These are phyloP conservation scores for Equus przewalskii DNA, from an alignment of 2,113 vertebrate species.

Conservation along the genomic window DNA sequence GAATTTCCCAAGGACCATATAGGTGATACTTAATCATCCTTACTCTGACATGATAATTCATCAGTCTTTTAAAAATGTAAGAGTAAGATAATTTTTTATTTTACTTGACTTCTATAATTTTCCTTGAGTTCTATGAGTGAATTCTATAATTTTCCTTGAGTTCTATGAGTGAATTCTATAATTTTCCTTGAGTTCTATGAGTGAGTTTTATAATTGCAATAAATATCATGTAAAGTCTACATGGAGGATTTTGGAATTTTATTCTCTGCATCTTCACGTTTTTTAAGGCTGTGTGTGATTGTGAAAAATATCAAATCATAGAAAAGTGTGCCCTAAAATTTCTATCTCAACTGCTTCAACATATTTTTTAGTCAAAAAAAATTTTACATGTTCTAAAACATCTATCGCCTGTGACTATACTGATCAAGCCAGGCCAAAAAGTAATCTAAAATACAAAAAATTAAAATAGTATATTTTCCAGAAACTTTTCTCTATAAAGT, in stretches of 20 bases:
- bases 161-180: not conserved
- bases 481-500: not conserved
- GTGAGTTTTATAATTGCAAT: not conserved
- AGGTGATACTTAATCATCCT: not conserved
- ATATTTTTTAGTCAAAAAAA: slow-evolving; percentile 23
- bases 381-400: not conserved
- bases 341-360: not conserved
- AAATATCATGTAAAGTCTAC: not conserved
- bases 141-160: not conserved
- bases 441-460: not conserved
- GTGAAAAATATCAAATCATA: not conserved
- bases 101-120: not conserved
- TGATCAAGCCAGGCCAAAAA: not conserved
- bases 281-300: not conserved
- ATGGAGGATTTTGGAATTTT: not conserved
- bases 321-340: not conserved
- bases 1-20: not conserved
- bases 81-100: not conserved
- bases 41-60: not conserved
- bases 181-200: not conserved
- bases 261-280: not conserved
- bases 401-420: not conserved
- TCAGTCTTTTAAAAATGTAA: slow-evolving; percentile 1
- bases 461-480: not conserved
- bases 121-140: not conserved